Conservation (phyloP, 2,797 vertebrate species). For the Erpetoichthys calabaricus region DNA sequence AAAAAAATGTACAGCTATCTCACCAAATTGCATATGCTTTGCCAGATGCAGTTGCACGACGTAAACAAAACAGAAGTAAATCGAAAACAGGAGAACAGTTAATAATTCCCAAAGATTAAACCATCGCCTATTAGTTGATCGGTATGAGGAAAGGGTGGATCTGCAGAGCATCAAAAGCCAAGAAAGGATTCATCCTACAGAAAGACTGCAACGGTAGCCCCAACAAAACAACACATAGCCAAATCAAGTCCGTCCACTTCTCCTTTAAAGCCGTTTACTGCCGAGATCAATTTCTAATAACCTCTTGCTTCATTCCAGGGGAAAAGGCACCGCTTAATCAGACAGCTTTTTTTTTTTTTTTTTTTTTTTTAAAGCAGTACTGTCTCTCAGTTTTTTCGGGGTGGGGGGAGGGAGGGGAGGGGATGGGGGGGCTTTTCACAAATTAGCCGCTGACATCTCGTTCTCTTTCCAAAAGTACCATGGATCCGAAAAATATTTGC, state of each 20-base stretch:
- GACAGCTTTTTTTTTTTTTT: conserved; percentile 35
- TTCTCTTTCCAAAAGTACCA: conserved; percentile 43
- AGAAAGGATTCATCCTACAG: conserved; percentile 83
- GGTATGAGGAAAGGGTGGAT: conserved; percentile 82
- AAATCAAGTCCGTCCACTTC: conserved; percentile 52
- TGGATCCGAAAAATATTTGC: conserved; percentile 56
- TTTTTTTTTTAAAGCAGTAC: conserved; percentile 2
- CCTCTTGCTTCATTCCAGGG: conserved; percentile 43
- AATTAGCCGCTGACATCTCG: conserved; percentile 34
- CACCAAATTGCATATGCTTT: conserved; percentile 79
- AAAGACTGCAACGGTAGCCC: conserved; percentile 75
- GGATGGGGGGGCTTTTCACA: conserved; percentile 20
- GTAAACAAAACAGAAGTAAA: conserved; percentile 75
- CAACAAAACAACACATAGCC: conserved; percentile 54
- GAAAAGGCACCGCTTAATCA: conserved; percentile 49
- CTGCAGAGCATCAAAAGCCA: conserved; percentile 84
- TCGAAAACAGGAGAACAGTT: conserved; percentile 63
- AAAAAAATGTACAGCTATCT: conserved; percentile 14
- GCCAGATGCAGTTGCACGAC: conserved; percentile 61
- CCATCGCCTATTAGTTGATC: conserved; percentile 81
- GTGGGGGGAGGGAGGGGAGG: too few species aligned
- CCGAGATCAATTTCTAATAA: conserved; percentile 49
- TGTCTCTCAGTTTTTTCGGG: conserved; percentile 1
- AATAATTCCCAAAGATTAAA: conserved; percentile 68
- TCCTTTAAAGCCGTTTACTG: conserved; percentile 38